Evolutionary conservation across 2,888 invertebrate species (phyloP).

Genomic region (Ypsolopha sequella): DNA sequence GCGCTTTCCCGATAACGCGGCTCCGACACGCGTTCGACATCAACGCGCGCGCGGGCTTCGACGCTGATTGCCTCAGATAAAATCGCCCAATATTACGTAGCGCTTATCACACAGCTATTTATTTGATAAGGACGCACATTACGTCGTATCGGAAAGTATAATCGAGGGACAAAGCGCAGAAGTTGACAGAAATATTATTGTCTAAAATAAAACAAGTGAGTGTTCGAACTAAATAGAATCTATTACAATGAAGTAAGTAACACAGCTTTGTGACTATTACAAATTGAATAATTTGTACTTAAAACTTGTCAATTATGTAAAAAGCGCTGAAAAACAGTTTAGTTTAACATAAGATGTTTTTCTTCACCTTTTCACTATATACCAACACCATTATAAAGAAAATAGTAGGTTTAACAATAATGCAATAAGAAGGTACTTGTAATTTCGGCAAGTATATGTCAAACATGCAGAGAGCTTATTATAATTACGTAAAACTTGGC

Average conservation of each 20-base stretch:
- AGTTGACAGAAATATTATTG: too few relatives aligned
- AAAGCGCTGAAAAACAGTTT: too few relatives aligned
- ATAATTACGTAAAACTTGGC: too few relatives aligned
- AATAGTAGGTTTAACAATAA: too few relatives aligned
- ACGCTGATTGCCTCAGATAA: constrained; percentile 11
- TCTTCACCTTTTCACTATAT: too few relatives aligned
- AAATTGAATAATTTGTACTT: too few relatives aligned
- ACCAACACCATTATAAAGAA: too few relatives aligned
- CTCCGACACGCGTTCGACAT: constrained; percentile 32
- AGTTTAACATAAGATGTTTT: too few relatives aligned
- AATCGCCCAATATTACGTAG: constrained; percentile 12
- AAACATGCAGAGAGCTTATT: too few relatives aligned
- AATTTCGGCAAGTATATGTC: too few relatives aligned
- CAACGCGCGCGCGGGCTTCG: constrained; percentile 19
- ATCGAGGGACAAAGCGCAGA: constrained; percentile 3
- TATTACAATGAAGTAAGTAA: constrained; percentile 8
- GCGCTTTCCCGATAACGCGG: constrained; percentile 62
- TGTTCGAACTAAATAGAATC: constrained; percentile 9
- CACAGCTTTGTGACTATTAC: not conserved
- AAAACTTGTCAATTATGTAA: too few relatives aligned
- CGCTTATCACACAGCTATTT: constrained; percentile 39
- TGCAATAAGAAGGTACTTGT: too few relatives aligned
- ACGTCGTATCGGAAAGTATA: constrained; percentile 8
- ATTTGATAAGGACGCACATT: constrained; percentile 32
- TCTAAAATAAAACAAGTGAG: not conserved